Conservation (phyloP, 2,113 vertebrate genomes). For the Pelusios castaneus region DNA sequence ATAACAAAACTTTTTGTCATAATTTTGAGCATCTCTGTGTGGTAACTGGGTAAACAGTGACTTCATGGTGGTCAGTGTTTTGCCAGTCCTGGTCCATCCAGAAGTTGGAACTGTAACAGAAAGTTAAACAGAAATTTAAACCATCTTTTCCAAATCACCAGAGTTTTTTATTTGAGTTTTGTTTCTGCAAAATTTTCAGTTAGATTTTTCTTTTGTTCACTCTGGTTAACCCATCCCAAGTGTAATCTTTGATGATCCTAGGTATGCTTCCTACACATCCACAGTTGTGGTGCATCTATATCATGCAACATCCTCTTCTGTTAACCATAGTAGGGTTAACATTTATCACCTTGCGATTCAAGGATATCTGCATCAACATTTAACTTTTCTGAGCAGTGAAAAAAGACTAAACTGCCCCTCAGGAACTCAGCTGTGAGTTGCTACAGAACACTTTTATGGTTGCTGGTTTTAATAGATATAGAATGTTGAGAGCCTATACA, state of each 20-base stretch:
- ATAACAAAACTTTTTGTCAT: background rate
- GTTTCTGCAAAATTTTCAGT: background rate
- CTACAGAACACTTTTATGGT: background rate
- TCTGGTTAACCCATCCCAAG: background rate
- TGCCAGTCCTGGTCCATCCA: background rate
- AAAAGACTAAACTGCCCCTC: background rate
- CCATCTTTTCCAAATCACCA: background rate
- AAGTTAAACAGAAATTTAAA: background rate
- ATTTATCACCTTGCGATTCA: background rate
- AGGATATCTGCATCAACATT: background rate
- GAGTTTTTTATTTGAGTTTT: background rate
- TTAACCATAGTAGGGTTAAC: background rate
- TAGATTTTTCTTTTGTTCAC: background rate
- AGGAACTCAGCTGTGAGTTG: background rate
- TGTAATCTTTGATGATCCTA: background rate
- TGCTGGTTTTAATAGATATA: background rate
- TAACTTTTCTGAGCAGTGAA: background rate
- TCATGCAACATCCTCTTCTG: background rate
- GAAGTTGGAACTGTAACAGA: background rate
- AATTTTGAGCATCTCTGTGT: background rate
- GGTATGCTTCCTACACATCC: background rate
- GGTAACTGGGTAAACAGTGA: background rate
- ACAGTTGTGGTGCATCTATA: background rate
- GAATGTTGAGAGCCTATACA: background rate
- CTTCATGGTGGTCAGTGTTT: background rate